Base-by-base conservation (phyloP, 2,888 invertebrate species). In the Trilocha varians region DNA sequence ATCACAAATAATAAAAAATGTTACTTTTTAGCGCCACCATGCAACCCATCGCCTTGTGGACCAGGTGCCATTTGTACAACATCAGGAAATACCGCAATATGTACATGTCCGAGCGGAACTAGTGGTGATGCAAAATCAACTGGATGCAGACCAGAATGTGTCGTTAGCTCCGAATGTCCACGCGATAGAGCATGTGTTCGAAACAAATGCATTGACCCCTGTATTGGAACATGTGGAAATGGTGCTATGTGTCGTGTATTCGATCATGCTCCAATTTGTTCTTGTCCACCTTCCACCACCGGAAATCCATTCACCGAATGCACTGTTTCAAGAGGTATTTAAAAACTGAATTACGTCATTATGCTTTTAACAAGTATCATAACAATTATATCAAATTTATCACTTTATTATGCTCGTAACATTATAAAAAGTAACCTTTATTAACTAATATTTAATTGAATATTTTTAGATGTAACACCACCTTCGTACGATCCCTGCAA, bases 221-320 rank as follows among this genome's bases (percentile, higher is more conserved):
- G 95, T 58, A 87, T 90, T 2, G 93, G 93, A 25, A 89, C 91
- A n/a, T 95, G 95, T 53, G 95, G 95, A 45, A 89, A 89, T 57
- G 90, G 89, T 15, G 94, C 96, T 1, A 70, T 89, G 46, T 96
- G 96, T 60, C 91, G 85, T 41, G 86, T 86, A 3, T 78, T 84
- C 47, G 84, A 87, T 47, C 87, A 87, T 49, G 93, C 64, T 59
- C 87, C 62, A 0, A 91, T 95, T 40, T 96, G 96, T 63, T 91
- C 90, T 38, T 96, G 96, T 61, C 92, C 93, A 40, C 77, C 85
- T 35, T 87, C 88, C 11, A 88, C 89, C 50, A 87, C 90, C 3
- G 96, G 95, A 36, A 93, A 96, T 89, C 94, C 96, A 16, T 94
- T 95, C 73, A 82, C 89, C n/a, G 88, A 89, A 56, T 94, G 94